Conservation (phyloP, 1,140 invertebrate genomes). For the Cephus cinctus region DNA sequence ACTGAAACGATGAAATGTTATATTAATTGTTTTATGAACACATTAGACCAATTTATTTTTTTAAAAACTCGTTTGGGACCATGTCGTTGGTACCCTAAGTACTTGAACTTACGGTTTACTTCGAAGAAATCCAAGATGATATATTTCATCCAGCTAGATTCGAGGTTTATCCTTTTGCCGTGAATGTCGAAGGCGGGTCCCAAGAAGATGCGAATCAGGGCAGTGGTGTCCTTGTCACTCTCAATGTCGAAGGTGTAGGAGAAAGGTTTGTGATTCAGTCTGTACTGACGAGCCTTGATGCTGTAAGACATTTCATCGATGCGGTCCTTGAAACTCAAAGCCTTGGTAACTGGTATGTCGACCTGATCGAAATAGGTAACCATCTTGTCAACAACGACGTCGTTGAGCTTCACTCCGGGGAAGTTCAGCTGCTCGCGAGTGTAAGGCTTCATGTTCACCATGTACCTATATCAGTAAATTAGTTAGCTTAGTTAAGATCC, state of each 20-base stretch:
- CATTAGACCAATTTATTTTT: background rate
- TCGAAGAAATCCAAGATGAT: no score
- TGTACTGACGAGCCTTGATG: constrained; percentile 40
- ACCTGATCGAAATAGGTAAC: constrained; percentile 72
- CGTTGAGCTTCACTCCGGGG: constrained; percentile 64
- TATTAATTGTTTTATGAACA: background rate
- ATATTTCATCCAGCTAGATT: no score
- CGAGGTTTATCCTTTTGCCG: no score
- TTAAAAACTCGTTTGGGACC: background rate
- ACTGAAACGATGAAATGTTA: constrained; percentile 28
- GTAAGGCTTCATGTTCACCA: constrained; percentile 59
- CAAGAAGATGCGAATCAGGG: constrained; percentile 65
- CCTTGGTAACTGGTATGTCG: constrained; percentile 67
- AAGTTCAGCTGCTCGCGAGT: constrained; percentile 61
- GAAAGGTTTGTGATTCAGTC: constrained; percentile 66
- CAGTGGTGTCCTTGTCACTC: constrained; percentile 58
- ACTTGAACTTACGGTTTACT: constrained; percentile 55
- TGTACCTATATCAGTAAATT: no score
- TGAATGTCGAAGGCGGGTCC: constrained; percentile 68
- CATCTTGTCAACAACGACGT: constrained; percentile 63
- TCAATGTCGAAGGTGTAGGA: constrained; percentile 61
- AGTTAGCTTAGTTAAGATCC: no score
- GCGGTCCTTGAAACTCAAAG: constrained; percentile 49
- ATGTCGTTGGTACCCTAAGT: constrained; percentile 71
- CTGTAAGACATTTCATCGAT: constrained; percentile 30